Evolutionary conservation across 2,113 vertebrate species (phyloP).

Genomic region (Salvelinus namaycush): DNA sequence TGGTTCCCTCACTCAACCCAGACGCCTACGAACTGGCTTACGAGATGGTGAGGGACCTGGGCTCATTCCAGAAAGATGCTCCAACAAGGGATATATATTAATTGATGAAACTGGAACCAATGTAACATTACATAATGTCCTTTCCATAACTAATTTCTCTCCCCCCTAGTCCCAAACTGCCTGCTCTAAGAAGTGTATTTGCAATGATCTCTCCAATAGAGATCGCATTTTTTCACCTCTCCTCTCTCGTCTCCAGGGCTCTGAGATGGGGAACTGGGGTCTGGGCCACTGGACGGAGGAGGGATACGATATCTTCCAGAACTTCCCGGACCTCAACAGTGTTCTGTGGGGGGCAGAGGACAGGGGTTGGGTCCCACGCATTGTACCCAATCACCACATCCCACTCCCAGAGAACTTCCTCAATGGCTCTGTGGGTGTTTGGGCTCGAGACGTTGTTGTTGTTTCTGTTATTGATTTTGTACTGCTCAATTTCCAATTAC

Average conservation of each 20-base stretch:
- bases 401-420: slow-evolving; percentile 79
- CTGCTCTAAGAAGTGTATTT: too few species aligned
- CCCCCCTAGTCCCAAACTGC: not conserved
- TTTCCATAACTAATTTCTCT: not conserved
- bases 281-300: slow-evolving; percentile 91
- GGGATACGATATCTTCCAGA: slow-evolving; percentile 93
- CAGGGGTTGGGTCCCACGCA: slow-evolving; percentile 83
- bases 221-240: not conserved
- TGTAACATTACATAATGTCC: too few species aligned
- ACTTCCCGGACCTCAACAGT: slow-evolving; percentile 89
- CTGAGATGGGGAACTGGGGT: slow-evolving; percentile 90
- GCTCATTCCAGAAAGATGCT: not conserved
- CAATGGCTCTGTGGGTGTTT: slow-evolving; percentile 78
- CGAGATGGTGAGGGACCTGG: slow-evolving; percentile 72
- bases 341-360: slow-evolving; percentile 91
- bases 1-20: slow-evolving; percentile 92
- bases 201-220: too few species aligned
- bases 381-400: slow-evolving; percentile 87
- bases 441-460: too few species aligned
- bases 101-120: too few species aligned
- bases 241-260: slow-evolving; percentile 76
- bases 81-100: too few species aligned
- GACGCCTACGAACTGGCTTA: slow-evolving; percentile 88
- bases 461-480: not conserved
- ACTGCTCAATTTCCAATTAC: too few species aligned